phyloP scores from a whole-genome alignment of 1,140 invertebrate species.

The Fopius arisanus region DNA sequence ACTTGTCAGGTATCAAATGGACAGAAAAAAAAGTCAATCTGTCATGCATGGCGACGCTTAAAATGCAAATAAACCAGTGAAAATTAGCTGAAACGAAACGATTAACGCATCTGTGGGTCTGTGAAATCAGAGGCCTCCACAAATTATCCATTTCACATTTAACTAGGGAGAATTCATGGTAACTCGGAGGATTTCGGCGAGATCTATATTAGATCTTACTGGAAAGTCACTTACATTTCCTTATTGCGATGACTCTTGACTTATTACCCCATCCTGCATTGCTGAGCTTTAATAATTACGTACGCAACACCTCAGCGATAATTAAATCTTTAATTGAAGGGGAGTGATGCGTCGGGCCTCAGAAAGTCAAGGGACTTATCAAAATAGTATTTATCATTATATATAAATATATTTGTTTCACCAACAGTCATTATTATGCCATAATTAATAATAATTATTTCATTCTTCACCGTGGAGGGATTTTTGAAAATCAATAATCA shows the following conservation, averaged over 20 bases:
- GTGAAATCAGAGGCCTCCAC: not conserved
- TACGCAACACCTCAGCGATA: not conserved
- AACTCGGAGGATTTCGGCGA: slow-evolving; percentile 40
- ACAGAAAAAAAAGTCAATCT: not conserved
- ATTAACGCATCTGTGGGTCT: slow-evolving; percentile 16
- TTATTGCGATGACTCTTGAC: slow-evolving; percentile 32
- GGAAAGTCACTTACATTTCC: slow-evolving; percentile 44
- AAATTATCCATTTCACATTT: slow-evolving; percentile 45
- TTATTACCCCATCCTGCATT: slow-evolving; percentile 1
- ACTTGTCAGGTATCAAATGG: not conserved
- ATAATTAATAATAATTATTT: too few species aligned
- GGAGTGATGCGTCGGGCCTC: too few species aligned
- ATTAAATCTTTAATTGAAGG: not conserved
- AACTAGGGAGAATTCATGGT: slow-evolving; percentile 29
- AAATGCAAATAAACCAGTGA: not conserved
- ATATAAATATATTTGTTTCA: too few species aligned
- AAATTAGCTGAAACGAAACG: slow-evolving; percentile 3
- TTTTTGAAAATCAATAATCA: too few species aligned
- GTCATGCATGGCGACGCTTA: not conserved
- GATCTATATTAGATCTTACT: slow-evolving; percentile 55
- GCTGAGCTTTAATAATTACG: not conserved
- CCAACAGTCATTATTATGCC: too few species aligned
- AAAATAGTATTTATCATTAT: too few species aligned
- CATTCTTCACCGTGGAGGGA: too few species aligned
- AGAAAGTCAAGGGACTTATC: too few species aligned